Base-by-base conservation (phyloP, 2,888 invertebrate genomes). In the Pseudoips prasinana region DNA sequence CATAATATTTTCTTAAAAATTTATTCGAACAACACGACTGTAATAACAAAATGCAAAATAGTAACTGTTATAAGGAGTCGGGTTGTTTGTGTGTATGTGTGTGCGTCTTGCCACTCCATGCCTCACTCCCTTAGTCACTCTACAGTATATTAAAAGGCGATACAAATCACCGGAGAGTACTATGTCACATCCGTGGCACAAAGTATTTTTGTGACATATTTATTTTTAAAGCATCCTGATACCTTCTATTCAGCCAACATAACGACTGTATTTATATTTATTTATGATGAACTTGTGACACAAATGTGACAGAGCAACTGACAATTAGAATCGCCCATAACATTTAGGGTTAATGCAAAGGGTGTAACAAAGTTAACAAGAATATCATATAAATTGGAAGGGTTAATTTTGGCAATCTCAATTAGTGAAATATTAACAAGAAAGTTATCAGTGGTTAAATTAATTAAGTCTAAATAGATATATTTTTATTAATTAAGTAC, bases 11-110 rank as follows among this genome's bases (percentile, higher is more conserved):
- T 56, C n/a, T 38, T 39, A 59, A 63, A 80, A 82, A 70, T 87
- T 79, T 87, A 86, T 83, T 86, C 58, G 79, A 86, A 83, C 72
- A 81, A 80, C 81, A 84, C 74, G 85, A 85, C 77, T 84, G 83
- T 85, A 82, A 78, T 82, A 88, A 87, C 86, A 86, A 86, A 88
- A 83, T 84, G 79, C 80, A 85, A 83, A 85, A 85, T 74, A 77
- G 75, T 82, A 54, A 77, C 76, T 73, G 62, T 74, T 64, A 73
- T 66, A 68, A 71, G 81, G 80, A 79, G 73, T 72, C 59, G 57
- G 67, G 66, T 62, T 69, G 47, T 63, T 50, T 58, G 47, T 62
- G 40, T 59, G 45, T 14, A 14, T 57, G 40, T 58, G 51, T 60
- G 44, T 47, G 47, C 44, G 56, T 54, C 54, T 54, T 47, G 48